phyloP scores from a whole-genome alignment of 2,888 invertebrate genomes.

The Euplexia lucipara region DNA sequence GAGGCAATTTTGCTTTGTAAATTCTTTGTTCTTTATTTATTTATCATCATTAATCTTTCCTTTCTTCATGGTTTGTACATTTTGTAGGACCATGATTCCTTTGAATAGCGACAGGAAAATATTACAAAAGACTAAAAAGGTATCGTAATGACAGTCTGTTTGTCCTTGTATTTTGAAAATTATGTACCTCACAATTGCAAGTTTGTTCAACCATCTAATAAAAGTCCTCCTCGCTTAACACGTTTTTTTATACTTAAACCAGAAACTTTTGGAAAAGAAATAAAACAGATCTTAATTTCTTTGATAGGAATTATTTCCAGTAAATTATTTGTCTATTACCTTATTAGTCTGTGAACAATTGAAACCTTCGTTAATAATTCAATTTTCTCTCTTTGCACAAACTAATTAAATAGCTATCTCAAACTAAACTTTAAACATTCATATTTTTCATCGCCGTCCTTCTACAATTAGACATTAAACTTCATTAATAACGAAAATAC shows the following conservation, averaged over 20 bases:
- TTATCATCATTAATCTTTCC: slow-evolving; percentile 33
- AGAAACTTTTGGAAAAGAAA: too few species aligned
- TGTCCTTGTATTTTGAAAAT: too few species aligned
- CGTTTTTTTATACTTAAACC: too few species aligned
- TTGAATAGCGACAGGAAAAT: neutral
- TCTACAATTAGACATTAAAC: slow-evolving; percentile 22
- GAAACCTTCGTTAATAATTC: neutral
- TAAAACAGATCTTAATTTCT: neutral
- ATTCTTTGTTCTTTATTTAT: slow-evolving; percentile 39
- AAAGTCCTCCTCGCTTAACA: too few species aligned
- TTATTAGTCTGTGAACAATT: neutral
- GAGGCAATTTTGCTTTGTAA: slow-evolving; percentile 34
- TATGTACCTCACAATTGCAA: too few species aligned
- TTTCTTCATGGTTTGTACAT: slow-evolving; percentile 25
- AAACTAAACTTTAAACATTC: slow-evolving; percentile 17
- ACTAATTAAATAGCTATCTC: too few species aligned
- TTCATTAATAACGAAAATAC: slow-evolving; percentile 5
- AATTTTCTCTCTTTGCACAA: too few species aligned
- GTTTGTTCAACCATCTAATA: too few species aligned
- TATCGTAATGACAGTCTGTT: too few species aligned
- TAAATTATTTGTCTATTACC: neutral
- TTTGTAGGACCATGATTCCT: slow-evolving; percentile 4
- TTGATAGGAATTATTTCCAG: neutral
- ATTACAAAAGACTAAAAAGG: neutral
- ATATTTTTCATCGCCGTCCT: slow-evolving; percentile 1